Conservation (phyloP, 2,113 vertebrate species). For the Ammospiza caudacuta region DNA sequence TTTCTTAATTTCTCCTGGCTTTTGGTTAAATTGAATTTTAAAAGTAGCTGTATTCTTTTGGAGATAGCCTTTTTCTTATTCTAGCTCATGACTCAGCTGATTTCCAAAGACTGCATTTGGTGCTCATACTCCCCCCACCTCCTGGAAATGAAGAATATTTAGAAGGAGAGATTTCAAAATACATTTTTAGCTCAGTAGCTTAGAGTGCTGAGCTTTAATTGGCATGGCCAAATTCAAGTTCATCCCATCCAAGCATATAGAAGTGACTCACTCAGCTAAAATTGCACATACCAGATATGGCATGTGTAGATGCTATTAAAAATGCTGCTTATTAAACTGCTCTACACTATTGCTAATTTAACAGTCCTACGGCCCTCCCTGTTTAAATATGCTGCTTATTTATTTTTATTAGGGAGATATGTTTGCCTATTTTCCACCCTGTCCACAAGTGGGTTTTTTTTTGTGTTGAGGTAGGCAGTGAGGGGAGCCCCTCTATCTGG, state of each 20-base stretch:
- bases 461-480: background rate
- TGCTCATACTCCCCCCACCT: background rate
- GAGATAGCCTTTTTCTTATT: background rate
- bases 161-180: background rate
- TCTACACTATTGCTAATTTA: background rate
- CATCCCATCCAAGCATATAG: background rate
- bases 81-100: conserved; percentile 42
- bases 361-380: background rate
- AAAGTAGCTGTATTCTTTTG: background rate
- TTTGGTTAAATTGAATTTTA: background rate
- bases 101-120: background rate
- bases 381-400: background rate
- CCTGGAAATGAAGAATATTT: background rate
- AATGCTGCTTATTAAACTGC: background rate
- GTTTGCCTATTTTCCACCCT: background rate
- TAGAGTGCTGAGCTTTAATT: background rate
- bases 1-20: background rate
- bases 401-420: background rate
- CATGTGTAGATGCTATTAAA: background rate
- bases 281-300: background rate
- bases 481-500: background rate
- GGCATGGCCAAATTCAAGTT: background rate
- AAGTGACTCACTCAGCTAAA: conserved; percentile 24
- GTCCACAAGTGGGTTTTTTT: background rate
- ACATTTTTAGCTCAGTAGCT: background rate